A percentile compares a stretch with the other conserved stretches of the same genome.
Conservation (phyloP, 2,113 vertebrate genomes). For the Heterotis niloticus region DNA sequence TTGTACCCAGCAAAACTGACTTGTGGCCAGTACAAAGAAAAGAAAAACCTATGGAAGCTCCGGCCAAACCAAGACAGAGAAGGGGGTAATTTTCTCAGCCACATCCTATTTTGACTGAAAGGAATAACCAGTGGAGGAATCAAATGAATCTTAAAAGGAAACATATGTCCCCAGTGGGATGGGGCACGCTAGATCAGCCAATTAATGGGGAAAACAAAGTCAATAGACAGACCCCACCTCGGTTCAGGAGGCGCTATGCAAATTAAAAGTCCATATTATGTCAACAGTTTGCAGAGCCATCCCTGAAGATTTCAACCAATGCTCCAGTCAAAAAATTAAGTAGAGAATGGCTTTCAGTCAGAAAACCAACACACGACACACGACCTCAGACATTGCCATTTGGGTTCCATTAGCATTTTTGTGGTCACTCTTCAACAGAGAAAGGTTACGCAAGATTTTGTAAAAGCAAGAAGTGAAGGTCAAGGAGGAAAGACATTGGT, state of each 20-base stretch:
- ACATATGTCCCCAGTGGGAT: conserved; percentile 29
- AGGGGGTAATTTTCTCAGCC: conserved; percentile 36
- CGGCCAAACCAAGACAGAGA: conserved; percentile 35
- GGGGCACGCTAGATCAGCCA: conserved; percentile 20
- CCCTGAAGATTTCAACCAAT: background rate
- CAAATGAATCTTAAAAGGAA: conserved; percentile 37
- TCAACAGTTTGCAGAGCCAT: background rate
- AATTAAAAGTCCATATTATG: background rate
- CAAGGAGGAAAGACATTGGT: background rate
- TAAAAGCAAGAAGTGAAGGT: background rate
- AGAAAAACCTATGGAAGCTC: conserved; percentile 22
- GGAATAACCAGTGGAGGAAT: conserved; percentile 24
- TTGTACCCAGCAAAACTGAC: conserved; percentile 7
- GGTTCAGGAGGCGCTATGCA: background rate
- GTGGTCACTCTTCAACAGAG: background rate
- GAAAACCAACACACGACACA: background rate
- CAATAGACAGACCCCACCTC: background rate
- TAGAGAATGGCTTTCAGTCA: background rate
- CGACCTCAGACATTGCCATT: background rate
- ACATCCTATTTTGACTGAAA: conserved; percentile 42
- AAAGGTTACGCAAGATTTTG: background rate
- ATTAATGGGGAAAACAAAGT: conserved; percentile 11
- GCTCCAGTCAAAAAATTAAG: background rate
- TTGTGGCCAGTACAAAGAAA: conserved; percentile 7
- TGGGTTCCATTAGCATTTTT: background rate